Percentiles rank a stretch among this genome's conserved stretches.
Conservation (phyloP, 2,113 vertebrate genomes). For the Apus apus region DNA sequence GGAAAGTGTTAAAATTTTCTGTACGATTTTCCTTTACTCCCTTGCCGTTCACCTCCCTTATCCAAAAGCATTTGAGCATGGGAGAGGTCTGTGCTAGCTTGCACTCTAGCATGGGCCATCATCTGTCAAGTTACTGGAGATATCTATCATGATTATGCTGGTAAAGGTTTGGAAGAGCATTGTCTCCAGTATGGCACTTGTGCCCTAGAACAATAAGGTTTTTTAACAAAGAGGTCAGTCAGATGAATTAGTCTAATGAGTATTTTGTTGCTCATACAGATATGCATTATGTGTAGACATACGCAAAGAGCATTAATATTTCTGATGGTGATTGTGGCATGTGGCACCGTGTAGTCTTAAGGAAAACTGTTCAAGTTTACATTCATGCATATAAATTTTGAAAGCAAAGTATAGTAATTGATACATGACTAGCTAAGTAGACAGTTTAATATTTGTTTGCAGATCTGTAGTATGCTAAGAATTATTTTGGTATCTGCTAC, state of each 20-base stretch:
- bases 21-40: constrained; percentile 64
- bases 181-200: constrained; percentile 57
- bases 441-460: neutral
- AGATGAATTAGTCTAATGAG: constrained; percentile 45
- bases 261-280: neutral
- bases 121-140: constrained; percentile 71
- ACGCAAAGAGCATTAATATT: neutral
- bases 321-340: constrained; percentile 2
- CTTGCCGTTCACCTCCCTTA: constrained; percentile 75
- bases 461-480: neutral
- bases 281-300: neutral
- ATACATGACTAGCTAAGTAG: constrained; percentile 33
- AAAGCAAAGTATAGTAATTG: constrained; percentile 13
- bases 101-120: constrained; percentile 57
- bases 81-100: constrained; percentile 67
- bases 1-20: constrained; percentile 69
- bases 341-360: constrained; percentile 7
- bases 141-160: constrained; percentile 65
- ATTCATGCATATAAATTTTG: neutral
- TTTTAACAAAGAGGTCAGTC: constrained; percentile 40
- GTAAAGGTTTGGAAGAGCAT: constrained; percentile 72
- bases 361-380: constrained; percentile 10
- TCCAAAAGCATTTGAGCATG: constrained; percentile 68
- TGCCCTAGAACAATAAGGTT: constrained; percentile 57
- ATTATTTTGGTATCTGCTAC: constrained; percentile 23